Conservation (phyloP, 2,113 vertebrate genomes). For the Petaurus breviceps region DNA sequence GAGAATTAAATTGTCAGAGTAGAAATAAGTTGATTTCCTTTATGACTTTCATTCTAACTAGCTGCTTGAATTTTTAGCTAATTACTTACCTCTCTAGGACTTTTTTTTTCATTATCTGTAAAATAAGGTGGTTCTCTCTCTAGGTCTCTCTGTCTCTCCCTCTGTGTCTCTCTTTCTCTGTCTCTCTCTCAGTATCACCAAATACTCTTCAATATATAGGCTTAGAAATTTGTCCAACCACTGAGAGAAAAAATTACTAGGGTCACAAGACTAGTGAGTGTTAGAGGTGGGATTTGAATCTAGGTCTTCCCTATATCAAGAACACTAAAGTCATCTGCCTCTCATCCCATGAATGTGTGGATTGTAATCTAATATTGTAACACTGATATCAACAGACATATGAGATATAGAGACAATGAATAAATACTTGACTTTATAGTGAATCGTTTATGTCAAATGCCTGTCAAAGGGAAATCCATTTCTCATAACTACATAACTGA, state of each 20-base stretch:
- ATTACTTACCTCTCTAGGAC: too few relatives aligned
- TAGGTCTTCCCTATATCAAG: background rate
- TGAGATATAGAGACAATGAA: background rate
- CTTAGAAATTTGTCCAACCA: too few relatives aligned
- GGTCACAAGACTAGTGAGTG: background rate
- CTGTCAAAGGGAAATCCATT: conserved; percentile 55
- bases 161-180: too few relatives aligned
- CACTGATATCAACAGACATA: background rate
- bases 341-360: background rate
- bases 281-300: background rate
- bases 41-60: background rate
- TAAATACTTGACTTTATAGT: background rate
- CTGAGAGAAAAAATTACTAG: background rate
- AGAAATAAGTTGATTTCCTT: background rate
- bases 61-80: background rate
- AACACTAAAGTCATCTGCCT: background rate
- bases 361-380: background rate
- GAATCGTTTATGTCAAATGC: conserved; percentile 58
- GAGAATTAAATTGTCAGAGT: background rate
- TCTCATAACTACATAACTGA: conserved; percentile 47
- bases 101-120: too few relatives aligned
- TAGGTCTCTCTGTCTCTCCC: too few relatives aligned
- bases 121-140: too few relatives aligned
- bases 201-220: too few relatives aligned
- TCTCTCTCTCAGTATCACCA: too few relatives aligned